These are phyloP conservation scores for Trematomus bernacchii DNA, from an alignment of 2,797 vertebrate genomes.

Conservation along the genomic window DNA sequence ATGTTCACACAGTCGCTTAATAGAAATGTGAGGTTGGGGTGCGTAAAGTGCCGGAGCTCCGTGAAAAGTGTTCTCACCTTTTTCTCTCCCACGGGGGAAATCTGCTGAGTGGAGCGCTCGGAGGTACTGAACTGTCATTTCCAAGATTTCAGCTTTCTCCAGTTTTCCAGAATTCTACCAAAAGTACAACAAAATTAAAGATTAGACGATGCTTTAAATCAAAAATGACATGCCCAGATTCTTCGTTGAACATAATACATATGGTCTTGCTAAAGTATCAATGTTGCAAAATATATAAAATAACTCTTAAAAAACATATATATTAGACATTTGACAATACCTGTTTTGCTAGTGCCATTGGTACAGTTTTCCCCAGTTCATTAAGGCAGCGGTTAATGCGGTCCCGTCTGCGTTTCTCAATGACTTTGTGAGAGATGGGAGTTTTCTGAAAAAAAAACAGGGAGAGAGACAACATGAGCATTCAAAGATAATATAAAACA, in stretches of 20 bases:
- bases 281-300: not conserved
- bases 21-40: not conserved
- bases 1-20: not conserved
- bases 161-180: slow-evolving; percentile 95
- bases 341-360: slow-evolving; percentile 97
- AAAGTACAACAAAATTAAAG: not conserved
- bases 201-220: not conserved
- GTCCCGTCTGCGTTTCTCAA: slow-evolving; percentile 94
- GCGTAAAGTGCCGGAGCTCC: slow-evolving; percentile 34
- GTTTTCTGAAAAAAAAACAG: slow-evolving; percentile 86
- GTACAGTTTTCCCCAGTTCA: slow-evolving; percentile 94
- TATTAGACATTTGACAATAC: slow-evolving; percentile 71
- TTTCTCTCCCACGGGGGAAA: slow-evolving; percentile 95
- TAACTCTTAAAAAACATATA: not conserved
- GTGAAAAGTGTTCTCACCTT: slow-evolving; percentile 83
- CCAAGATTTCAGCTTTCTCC: slow-evolving; percentile 98
- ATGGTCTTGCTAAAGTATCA: not conserved
- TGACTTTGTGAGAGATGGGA: slow-evolving; percentile 96
- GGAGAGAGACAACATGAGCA: slow-evolving; percentile 15
- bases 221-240: not conserved
- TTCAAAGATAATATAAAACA: not conserved
- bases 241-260: not conserved
- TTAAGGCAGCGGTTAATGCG: slow-evolving; percentile 95
- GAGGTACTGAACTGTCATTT: slow-evolving; percentile 99
- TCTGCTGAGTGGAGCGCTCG: slow-evolving; percentile 95